Evolutionary conservation across 2,797 vertebrate genomes (phyloP).

Genomic region (Scolopax rusticola): DNA sequence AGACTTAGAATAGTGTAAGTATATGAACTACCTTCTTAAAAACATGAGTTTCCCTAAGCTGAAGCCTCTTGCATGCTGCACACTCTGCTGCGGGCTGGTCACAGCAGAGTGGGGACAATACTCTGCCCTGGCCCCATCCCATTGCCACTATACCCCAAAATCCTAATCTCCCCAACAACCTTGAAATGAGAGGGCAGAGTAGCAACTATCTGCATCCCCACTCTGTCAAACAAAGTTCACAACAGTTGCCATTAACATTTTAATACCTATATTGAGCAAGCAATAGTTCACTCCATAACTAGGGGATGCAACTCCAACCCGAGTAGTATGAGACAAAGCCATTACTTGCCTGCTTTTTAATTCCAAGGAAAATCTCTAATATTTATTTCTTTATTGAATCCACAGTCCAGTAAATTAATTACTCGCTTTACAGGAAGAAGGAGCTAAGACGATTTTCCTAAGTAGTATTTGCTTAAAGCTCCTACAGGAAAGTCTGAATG

Average conservation of each 20-base stretch:
- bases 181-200: background rate
- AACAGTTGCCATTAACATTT: background rate
- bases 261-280: background rate
- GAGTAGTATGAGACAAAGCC: background rate
- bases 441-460: slow-evolving; percentile 30
- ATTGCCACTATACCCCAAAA: background rate
- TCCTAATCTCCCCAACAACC: background rate
- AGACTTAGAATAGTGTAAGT: background rate
- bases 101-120: fast-evolving
- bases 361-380: background rate
- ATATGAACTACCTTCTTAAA: background rate
- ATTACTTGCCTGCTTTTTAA: background rate
- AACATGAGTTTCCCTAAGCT: fast-evolving
- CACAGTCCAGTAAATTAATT: slow-evolving; percentile 20
- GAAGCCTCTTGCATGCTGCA: background rate
- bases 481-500: background rate
- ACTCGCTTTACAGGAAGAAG: slow-evolving; percentile 19
- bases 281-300: background rate
- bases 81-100: fast-evolving
- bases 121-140: fast-evolving
- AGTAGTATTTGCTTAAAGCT: slow-evolving; percentile 9
- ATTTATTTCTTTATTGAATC: slow-evolving; percentile 18
- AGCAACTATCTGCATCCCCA: background rate
- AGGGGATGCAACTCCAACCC: background rate
- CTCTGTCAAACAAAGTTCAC: no score